Evolutionary conservation across 1,140 invertebrate genomes (phyloP).

Genomic region (Yoshiicerus persimilis): DNA sequence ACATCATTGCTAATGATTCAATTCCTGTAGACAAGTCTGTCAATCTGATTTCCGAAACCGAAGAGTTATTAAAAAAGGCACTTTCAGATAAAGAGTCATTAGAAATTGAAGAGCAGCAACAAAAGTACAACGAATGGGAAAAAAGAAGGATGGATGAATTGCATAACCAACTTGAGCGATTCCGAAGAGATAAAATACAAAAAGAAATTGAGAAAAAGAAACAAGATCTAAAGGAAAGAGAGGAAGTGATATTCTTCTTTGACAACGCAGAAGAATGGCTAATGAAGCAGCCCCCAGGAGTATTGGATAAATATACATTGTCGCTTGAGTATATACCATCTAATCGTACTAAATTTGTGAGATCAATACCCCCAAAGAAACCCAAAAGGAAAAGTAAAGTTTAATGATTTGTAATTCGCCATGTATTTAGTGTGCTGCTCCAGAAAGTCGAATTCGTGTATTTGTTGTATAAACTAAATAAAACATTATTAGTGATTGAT

Average conservation of each 20-base stretch:
- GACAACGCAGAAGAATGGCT: conserved; percentile 54
- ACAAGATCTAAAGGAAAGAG: conserved; percentile 51
- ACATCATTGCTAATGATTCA: neutral
- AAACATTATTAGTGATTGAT: no score
- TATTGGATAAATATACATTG: conserved; percentile 20
- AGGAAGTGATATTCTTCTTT: conserved; percentile 55
- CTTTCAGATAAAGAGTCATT: conserved; percentile 44
- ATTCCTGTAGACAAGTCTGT: neutral
- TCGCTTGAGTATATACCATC: conserved; percentile 13
- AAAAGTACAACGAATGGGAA: conserved; percentile 50
- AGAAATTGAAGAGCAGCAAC: conserved; percentile 49
- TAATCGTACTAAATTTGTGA: conserved; percentile 10
- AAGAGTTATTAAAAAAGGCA: conserved; percentile 34
- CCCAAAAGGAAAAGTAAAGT: conserved; percentile 27
- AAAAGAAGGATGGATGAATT: conserved; percentile 48
- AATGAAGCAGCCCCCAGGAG: conserved; percentile 42
- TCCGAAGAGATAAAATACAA: conserved; percentile 46
- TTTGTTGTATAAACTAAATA: neutral
- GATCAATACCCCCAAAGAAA: conserved; percentile 5
- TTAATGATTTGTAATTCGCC: neutral
- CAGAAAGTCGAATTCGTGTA: no score
- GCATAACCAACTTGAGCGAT: conserved; percentile 49
- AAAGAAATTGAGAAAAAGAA: conserved; percentile 51
- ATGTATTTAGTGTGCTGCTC: neutral
- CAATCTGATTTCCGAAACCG: conserved; percentile 31